Percentiles rank a stretch among this genome's conserved stretches.
Conservation (phyloP, 2,888 invertebrate genomes). For the Rugalucina vietnamica region DNA sequence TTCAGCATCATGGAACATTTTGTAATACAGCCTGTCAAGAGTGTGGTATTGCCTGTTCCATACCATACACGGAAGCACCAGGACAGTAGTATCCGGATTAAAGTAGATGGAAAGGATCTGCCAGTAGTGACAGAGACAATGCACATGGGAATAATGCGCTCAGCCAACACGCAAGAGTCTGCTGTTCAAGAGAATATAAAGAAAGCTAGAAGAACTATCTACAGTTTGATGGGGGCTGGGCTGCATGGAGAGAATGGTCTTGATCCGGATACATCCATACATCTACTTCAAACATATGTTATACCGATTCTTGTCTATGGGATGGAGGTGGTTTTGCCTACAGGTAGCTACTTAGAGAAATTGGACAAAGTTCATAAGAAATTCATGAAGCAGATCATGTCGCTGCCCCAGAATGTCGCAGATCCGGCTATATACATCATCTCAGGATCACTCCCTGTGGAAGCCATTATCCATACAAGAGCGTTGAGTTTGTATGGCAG, state of each 20-base stretch:
- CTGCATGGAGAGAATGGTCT: conserved; percentile 18
- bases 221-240: conserved; percentile 13
- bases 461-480: conserved; percentile 13
- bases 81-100: too few relatives aligned
- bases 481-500: conserved; percentile 5
- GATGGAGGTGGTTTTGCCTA: too few relatives aligned
- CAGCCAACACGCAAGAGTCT: background rate
- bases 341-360: too few relatives aligned
- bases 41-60: background rate
- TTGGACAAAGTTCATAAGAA: too few relatives aligned
- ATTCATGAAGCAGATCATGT: too few relatives aligned
- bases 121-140: background rate
- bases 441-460: too few relatives aligned
- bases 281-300: too few relatives aligned
- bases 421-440: too few relatives aligned
- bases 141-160: background rate
- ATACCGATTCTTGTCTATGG: too few relatives aligned
- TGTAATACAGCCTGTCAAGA: background rate
- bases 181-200: background rate
- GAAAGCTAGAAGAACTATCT: background rate
- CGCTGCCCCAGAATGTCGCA: too few relatives aligned
- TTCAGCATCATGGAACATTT: background rate
- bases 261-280: too few relatives aligned
- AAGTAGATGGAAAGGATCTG: background rate
- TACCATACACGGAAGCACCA: too few relatives aligned